These are phyloP conservation scores for Bolinopsis microptera DNA, from an alignment of 37 sponge, comb jelly and placozoan species.

Conservation along the genomic window DNA sequence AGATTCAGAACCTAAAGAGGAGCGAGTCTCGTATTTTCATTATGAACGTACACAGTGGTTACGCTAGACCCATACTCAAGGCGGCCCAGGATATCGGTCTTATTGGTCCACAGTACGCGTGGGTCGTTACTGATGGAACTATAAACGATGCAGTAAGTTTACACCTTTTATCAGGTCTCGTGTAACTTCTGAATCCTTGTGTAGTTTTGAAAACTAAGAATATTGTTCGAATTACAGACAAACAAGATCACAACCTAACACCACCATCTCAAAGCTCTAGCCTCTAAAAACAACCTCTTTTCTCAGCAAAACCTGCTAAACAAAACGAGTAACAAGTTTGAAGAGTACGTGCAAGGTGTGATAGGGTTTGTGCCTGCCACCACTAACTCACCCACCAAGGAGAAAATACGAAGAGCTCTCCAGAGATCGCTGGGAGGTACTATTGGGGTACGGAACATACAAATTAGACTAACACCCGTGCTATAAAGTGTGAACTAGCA, in stretches of 20 bases:
- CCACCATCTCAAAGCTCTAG: neutral
- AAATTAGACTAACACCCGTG: neutral
- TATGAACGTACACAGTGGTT: conserved; percentile 63
- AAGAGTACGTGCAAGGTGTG: conserved; percentile 48
- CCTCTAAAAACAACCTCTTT: neutral
- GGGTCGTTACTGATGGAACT: conserved; percentile 55
- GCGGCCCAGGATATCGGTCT: neutral
- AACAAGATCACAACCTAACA: neutral
- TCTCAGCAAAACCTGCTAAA: conserved; percentile 60
- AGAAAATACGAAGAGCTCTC: neutral
- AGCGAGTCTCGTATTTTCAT: conserved; percentile 44
- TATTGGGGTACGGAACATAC: neutral
- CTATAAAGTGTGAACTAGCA: too few relatives aligned
- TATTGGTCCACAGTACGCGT: conserved; percentile 31
- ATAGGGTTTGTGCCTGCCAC: conserved; percentile 18
- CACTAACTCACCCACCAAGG: neutral
- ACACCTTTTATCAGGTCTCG: too few relatives aligned
- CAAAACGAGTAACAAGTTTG: neutral
- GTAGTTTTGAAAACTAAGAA: too few relatives aligned
- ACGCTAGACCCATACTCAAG: conserved; percentile 52
- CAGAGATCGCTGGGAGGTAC: conserved; percentile 3
- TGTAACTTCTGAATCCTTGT: too few relatives aligned
- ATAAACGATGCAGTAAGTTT: conserved; percentile 55
- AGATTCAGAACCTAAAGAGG: conserved; percentile 30
- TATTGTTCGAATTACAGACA: neutral